A percentile compares a stretch with the other conserved stretches of the same genome.
These are phyloP conservation scores for Melinopterus prodromus DNA, from an alignment of 2,888 invertebrate species.

Conservation along the genomic window DNA sequence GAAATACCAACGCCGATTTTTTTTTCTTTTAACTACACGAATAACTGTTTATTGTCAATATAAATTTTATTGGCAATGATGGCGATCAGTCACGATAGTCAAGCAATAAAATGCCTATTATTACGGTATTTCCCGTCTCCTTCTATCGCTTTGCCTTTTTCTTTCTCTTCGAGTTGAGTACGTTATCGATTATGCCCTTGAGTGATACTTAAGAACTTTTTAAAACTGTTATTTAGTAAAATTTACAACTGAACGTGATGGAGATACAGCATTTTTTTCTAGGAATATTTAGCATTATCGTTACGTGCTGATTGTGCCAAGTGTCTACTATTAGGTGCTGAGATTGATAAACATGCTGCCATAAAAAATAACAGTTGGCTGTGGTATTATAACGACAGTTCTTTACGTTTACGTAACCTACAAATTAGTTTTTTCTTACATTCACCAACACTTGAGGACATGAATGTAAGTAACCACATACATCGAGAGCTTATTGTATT, in stretches of 20 bases:
- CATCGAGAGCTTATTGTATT: not conserved
- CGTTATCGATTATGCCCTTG: not conserved
- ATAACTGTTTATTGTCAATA: not conserved
- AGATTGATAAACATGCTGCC: no score
- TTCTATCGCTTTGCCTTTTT: not conserved
- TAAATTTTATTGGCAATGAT: not conserved
- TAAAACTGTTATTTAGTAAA: not conserved
- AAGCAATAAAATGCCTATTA: constrained; percentile 4
- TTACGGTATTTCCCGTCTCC: not conserved
- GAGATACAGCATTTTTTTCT: not conserved
- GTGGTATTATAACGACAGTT: not conserved
- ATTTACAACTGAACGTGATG: not conserved
- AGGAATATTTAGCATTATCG: not conserved
- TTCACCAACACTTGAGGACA: not conserved
- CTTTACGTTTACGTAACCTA: not conserved
- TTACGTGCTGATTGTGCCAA: not conserved
- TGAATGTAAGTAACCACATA: not conserved
- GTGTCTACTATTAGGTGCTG: not conserved
- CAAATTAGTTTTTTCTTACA: not conserved
- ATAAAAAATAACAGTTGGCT: not conserved
- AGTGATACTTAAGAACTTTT: not conserved
- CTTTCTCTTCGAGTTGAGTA: not conserved
- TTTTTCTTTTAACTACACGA: not conserved
- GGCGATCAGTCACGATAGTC: not conserved
- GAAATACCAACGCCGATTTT: not conserved